Base-by-base conservation (phyloP, 23 tunicate species). In the Aplidium turbinatum region DNA sequence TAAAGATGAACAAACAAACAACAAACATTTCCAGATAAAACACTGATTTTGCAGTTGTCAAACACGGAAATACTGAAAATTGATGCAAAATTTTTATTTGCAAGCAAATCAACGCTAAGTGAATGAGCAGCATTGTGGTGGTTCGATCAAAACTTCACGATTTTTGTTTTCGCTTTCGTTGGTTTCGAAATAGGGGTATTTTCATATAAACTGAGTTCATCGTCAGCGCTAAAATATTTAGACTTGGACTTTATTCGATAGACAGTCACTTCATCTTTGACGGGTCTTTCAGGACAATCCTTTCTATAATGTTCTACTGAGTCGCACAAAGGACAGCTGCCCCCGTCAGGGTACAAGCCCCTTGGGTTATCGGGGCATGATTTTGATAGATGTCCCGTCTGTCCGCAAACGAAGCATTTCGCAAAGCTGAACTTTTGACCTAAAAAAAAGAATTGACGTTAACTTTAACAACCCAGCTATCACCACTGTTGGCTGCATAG, bases 301-400 rank as follows among this genome's bases (percentile, higher is more conserved):
- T 60, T 69, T 47, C 73, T 77, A 51, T 40, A 94, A 57, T 94
- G 99, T 65, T 90, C 94, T 26, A 94, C 99, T 7, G 89, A 83
- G 7, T 91, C 91, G 63, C 99, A 94, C 16, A 94, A 58, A 56
- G 50, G 73, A 38, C 99, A 94, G 56, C 86, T 64, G 1, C 95
- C 95, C 26, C 99, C 99, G 25, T 82, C 82, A 0, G 95, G 95
- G 61, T 94, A 94, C 30, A 94, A 45, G 23, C 91, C 91, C 16
- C 95, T 55, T 16, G 99, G 99, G 50, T 94, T 94, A 36, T 87
- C 95, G 0, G 99, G 99, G 47, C 99, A 94, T 1, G 84, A 26
- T 50, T 65, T 73, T 31, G 99, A 84, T 1, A 83, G 75, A 55
- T 94, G 99, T 11, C 90, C 99, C 31, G 89, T 55, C 73, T 94